A percentile compares a stretch with the other conserved stretches of the same genome.
Conservation (phyloP, 2,797 vertebrate genomes). For the Mus spretus region DNA sequence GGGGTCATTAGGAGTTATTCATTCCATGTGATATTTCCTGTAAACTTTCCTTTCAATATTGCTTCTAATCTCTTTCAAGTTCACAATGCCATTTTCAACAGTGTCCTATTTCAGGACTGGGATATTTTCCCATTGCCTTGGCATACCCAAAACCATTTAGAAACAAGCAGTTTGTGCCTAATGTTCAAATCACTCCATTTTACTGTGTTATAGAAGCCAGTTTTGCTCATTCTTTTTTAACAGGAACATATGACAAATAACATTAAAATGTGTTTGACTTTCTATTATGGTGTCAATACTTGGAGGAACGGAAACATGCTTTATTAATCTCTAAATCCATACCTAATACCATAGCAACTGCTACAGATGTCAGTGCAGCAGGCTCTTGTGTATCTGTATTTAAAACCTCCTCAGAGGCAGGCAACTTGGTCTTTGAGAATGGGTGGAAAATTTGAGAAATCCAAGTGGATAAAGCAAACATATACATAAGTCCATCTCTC, state of each 20-base stretch:
- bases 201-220: neutral
- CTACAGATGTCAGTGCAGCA: neutral
- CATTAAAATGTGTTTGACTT: neutral
- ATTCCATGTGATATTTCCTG: neutral
- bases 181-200: neutral
- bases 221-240: neutral
- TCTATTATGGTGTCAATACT: neutral
- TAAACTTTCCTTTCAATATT: neutral
- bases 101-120: constrained; percentile 10
- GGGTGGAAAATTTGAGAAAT: neutral
- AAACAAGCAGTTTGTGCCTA: neutral
- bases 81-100: neutral
- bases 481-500: neutral
- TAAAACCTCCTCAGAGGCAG: neutral
- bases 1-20: neutral
- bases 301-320: neutral
- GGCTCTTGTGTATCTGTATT: neutral
- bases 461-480: neutral
- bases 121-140: constrained; percentile 34
- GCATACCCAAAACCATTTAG: neutral
- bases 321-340: neutral
- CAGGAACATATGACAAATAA: neutral
- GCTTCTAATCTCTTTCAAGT: constrained; percentile 16
- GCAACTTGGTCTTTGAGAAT: neutral
- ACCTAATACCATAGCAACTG: neutral